These are phyloP conservation scores for Globia sparganii DNA, from an alignment of 2,888 invertebrate genomes.

Conservation along the genomic window DNA sequence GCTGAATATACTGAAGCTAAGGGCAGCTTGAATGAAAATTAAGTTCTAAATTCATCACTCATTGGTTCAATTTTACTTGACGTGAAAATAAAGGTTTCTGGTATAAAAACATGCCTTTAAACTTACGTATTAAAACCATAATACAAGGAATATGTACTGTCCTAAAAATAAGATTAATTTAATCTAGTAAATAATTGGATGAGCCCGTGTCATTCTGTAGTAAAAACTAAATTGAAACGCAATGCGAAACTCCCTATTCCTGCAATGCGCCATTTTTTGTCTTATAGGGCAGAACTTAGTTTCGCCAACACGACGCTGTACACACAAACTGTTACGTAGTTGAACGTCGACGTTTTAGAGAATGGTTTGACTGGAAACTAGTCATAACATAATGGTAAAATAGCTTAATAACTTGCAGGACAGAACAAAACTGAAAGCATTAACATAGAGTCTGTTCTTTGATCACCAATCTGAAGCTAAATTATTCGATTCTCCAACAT, in stretches of 20 bases:
- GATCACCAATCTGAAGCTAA: background rate
- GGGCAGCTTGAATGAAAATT: slow-evolving; percentile 2
- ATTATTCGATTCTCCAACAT: background rate
- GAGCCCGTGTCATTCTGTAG: background rate
- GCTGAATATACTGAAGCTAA: slow-evolving; percentile 6
- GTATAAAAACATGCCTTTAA: slow-evolving; percentile 1
- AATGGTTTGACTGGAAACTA: background rate
- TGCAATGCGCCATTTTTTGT: slow-evolving; percentile 66
- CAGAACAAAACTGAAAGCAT: background rate
- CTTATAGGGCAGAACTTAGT: slow-evolving; percentile 35
- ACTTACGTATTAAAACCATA: slow-evolving; percentile 6
- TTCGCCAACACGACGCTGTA: slow-evolving; percentile 7
- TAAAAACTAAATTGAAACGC: slow-evolving; percentile 34
- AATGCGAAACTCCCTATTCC: slow-evolving; percentile 47
- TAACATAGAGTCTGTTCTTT: background rate
- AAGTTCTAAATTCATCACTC: background rate
- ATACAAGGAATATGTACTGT: background rate
- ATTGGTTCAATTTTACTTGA: slow-evolving; percentile 13
- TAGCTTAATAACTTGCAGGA: background rate
- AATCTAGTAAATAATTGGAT: slow-evolving; percentile 10
- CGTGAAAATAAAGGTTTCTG: background rate
- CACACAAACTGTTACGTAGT: too few species aligned
- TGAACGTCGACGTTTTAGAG: background rate
- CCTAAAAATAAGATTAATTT: background rate
- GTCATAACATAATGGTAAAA: background rate